Evolutionary conservation across 2,113 vertebrate species (phyloP).

Genomic region (Pandion haliaetus): DNA sequence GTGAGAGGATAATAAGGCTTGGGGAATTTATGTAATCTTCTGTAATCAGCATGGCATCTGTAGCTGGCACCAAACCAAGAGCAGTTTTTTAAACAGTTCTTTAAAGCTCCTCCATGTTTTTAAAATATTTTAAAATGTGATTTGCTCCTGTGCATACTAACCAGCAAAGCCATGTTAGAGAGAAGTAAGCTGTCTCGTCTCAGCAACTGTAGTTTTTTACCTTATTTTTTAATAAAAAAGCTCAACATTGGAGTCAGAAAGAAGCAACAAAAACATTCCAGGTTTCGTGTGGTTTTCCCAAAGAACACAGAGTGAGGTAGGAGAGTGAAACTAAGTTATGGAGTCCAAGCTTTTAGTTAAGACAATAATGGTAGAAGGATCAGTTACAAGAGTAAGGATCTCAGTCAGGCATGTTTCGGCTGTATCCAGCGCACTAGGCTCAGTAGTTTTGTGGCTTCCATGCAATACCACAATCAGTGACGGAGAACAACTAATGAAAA

Average conservation of each 20-base stretch:
- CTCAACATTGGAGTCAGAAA: neutral
- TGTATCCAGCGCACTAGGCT: neutral
- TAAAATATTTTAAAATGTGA: constrained; percentile 1
- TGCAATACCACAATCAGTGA: neutral
- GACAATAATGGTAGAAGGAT: neutral
- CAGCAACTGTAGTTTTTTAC: neutral
- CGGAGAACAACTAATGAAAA: neutral
- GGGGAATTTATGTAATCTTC: constrained; percentile 35
- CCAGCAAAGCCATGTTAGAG: neutral
- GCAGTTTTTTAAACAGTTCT: constrained; percentile 22
- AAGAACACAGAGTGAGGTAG: neutral
- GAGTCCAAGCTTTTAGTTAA: neutral
- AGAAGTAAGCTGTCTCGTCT: neutral
- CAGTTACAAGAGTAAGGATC: neutral
- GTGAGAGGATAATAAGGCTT: constrained; percentile 21
- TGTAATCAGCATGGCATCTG: constrained; percentile 38
- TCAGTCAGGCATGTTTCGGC: neutral
- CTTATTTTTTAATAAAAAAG: neutral
- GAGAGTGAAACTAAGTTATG: neutral
- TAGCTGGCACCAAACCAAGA: constrained; percentile 38
- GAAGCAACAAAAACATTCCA: neutral
- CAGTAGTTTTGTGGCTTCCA: neutral
- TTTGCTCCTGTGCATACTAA: neutral
- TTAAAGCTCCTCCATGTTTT: constrained; percentile 17
- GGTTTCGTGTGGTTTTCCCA: neutral